Evolutionary conservation across 2,797 vertebrate genomes (phyloP).

Genomic region (Tokudaia tokunoshimensis): DNA sequence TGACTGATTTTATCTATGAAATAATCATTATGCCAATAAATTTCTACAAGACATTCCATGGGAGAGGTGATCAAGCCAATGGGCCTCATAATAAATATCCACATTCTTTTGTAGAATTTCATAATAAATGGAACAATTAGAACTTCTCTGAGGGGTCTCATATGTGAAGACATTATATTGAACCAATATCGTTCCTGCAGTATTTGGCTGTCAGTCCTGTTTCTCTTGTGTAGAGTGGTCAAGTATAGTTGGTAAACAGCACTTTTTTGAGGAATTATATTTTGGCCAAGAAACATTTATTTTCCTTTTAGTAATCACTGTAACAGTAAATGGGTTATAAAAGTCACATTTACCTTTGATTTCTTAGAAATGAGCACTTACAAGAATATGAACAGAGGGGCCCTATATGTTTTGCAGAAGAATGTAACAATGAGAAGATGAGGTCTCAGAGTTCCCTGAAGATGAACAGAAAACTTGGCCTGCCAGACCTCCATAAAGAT

Average conservation of each 20-base stretch:
- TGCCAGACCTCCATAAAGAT: neutral
- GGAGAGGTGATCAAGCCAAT: neutral
- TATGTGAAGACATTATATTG: neutral
- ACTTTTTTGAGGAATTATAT: neutral
- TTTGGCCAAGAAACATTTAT: neutral
- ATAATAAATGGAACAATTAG: neutral
- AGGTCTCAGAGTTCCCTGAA: neutral
- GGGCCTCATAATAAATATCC: neutral
- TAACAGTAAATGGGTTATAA: neutral
- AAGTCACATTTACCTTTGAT: neutral
- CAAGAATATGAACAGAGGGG: neutral
- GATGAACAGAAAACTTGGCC: neutral
- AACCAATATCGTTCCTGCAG: neutral
- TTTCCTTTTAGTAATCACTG: neutral
- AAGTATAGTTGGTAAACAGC: neutral
- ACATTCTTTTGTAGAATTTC: neutral
- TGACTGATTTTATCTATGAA: neutral
- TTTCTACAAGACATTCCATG: neutral
- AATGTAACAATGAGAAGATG: neutral
- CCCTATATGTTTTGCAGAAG: neutral
- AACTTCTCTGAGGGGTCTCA: neutral
- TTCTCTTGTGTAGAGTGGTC: neutral
- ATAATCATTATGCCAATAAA: neutral
- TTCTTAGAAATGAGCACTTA: neutral
- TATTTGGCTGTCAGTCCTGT: neutral